Conservation (phyloP, 2,888 invertebrate species). For the Luperina testacea region DNA sequence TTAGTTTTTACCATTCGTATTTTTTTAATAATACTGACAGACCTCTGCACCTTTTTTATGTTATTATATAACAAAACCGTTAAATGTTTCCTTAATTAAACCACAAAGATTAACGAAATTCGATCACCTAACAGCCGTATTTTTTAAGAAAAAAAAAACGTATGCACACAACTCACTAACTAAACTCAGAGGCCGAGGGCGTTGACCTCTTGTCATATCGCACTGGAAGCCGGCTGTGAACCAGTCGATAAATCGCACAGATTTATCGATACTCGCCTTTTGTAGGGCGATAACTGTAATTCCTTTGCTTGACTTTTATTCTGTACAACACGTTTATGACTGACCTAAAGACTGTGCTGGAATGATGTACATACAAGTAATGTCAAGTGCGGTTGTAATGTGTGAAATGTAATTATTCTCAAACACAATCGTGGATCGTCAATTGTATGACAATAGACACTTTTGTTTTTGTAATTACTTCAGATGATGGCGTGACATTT, state of each 20-base stretch:
- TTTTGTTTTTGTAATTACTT: slow-evolving; percentile 27
- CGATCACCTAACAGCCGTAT: slow-evolving; percentile 61
- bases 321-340: slow-evolving; percentile 47
- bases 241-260: slow-evolving; percentile 66
- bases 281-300: slow-evolving; percentile 65
- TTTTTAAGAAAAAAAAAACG: slow-evolving; percentile 69
- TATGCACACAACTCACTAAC: slow-evolving; percentile 77
- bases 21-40: background rate
- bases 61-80: too few species aligned
- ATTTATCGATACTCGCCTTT: slow-evolving; percentile 70
- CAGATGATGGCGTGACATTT: slow-evolving; percentile 12
- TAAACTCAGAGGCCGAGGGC: slow-evolving; percentile 70
- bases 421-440: slow-evolving; percentile 5
- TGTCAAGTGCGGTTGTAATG: slow-evolving; percentile 13
- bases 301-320: slow-evolving; percentile 58
- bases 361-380: slow-evolving; percentile 14
- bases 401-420: slow-evolving; percentile 29
- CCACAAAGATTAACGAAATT: slow-evolving; percentile 39
- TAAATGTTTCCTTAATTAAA: background rate
- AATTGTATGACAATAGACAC: slow-evolving; percentile 28
- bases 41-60: too few species aligned
- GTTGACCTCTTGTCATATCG: slow-evolving; percentile 84
- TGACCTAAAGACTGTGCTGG: slow-evolving; percentile 17
- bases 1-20: slow-evolving; percentile 30
- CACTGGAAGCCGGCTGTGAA: slow-evolving; percentile 74